Conservation (phyloP, 1,140 invertebrate genomes). For the Drosophila kikkawai region DNA sequence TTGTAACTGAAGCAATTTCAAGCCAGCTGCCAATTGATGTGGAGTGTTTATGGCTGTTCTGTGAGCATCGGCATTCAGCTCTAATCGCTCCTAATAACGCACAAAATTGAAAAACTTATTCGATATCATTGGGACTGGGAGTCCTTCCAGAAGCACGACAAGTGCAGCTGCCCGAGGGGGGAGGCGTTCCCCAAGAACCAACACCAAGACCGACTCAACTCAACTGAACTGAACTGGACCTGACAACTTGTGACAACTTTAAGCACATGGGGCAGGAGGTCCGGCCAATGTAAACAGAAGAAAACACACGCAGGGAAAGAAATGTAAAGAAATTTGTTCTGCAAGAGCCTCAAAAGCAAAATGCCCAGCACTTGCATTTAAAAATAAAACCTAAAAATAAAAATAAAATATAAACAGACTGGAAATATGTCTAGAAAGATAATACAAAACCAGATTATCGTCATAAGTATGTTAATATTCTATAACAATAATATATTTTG, state of each 20-base stretch:
- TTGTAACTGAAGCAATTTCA: slow-evolving; percentile 41
- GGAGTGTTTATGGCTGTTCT: slow-evolving; percentile 65
- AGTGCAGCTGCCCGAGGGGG: slow-evolving; percentile 62
- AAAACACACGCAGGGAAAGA: slow-evolving; percentile 14
- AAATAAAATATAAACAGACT: background rate
- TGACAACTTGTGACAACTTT: slow-evolving; percentile 81
- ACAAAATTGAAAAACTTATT: slow-evolving; percentile 84
- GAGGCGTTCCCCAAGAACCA: slow-evolving; percentile 4
- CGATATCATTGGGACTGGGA: slow-evolving; percentile 74
- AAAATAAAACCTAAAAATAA: background rate
- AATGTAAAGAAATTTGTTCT: background rate
- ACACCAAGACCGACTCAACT: slow-evolving; percentile 3
- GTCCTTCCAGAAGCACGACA: slow-evolving; percentile 68
- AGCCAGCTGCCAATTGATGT: slow-evolving; percentile 64
- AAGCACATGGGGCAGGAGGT: slow-evolving; percentile 63
- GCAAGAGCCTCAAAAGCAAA: background rate
- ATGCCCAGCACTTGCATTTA: background rate
- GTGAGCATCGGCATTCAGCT: slow-evolving; percentile 41
- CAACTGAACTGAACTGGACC: slow-evolving; percentile 50
- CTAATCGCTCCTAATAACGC: slow-evolving; percentile 84
- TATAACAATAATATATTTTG: background rate
- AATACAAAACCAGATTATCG: background rate
- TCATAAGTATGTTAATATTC: background rate
- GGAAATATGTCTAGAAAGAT: background rate
- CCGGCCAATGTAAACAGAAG: slow-evolving; percentile 30